Evolutionary conservation across 2,113 vertebrate genomes (phyloP).

Genomic region (Coreoperca whiteheadi): DNA sequence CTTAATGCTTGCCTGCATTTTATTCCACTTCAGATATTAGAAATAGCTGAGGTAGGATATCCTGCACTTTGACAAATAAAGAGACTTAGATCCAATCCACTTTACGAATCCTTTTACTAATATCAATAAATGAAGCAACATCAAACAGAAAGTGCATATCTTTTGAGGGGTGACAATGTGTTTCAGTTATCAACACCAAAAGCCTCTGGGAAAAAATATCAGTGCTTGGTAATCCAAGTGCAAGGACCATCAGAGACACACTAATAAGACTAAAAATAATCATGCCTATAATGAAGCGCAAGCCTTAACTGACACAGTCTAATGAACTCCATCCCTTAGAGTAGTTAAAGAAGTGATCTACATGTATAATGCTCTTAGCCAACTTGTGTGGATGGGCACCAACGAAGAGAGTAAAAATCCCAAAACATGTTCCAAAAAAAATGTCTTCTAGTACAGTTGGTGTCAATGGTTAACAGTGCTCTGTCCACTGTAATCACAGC

Average conservation of each 20-base stretch:
- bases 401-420: neutral
- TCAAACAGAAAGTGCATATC: neutral
- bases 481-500: constrained; percentile 48
- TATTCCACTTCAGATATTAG: neutral
- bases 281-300: constrained; percentile 31
- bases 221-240: constrained; percentile 17
- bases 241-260: constrained; percentile 28
- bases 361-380: neutral
- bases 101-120: neutral
- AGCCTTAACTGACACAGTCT: constrained; percentile 13
- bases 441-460: neutral
- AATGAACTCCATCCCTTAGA: constrained; percentile 30
- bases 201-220: constrained; percentile 15
- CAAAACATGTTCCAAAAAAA: constrained; percentile 4
- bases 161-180: neutral
- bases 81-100: neutral
- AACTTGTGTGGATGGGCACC: neutral
- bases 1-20: neutral
- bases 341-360: constrained; percentile 2
- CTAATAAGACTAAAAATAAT: constrained; percentile 48
- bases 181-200: constrained; percentile 29
- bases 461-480: constrained; percentile 19
- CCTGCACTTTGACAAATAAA: neutral
- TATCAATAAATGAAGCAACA: neutral
- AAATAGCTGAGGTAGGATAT: neutral